Base-by-base conservation (phyloP, 53 echinoderm and acorn worm genomes). In the Holothuria scabra region DNA sequence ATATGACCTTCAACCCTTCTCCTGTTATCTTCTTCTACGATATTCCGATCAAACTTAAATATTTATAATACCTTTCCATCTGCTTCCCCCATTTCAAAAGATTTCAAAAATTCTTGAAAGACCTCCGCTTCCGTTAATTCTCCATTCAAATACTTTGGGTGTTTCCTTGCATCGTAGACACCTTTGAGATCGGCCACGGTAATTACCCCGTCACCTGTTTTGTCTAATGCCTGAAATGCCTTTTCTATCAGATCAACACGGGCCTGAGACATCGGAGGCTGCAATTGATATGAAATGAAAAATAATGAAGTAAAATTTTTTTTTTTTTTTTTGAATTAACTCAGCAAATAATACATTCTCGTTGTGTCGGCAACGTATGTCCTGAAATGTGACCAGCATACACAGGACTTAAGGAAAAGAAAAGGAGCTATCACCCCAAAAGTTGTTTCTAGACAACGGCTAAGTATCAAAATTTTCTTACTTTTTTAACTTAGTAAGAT, bases 161-260 rank as follows among this genome's bases (percentile, higher is more conserved):
- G 82, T 35, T 83, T 30, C 0, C 13, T 86, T 32, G 85, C 88
- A 48, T 85, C 86, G 86, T 92, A 90, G 21, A 90, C 80, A 8
- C 86, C 86, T 55, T 87, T 89, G 31, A 94, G 28, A 61, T 94
- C 95, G 2, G 59, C 79, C 6, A 82, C 29, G 3, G 92, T 94
- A 48, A 91, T 35, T 10, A 69, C 56, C 16, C 87, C 90, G 57
- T 94, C 95, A 1, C 92, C 90, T 19, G 87, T 87, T 58, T 84
- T 92, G 84, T 94, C 95, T 4, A 83, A 9, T 34, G 90, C 92
- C 28, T 55, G n/a, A 26, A 94, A 94, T 14, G 90, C 92, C 16
- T 81, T 11, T 28, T 87, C 59, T 20, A 94, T 65, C 25, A 32
- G 8, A 2, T 63, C 14, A 5, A 75, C 21, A 18, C 85, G 28